A percentile compares a stretch with the other conserved stretches of the same genome.
These are phyloP conservation scores for Sinella curviseta DNA, from an alignment of 1,140 invertebrate genomes.

Conservation along the genomic window DNA sequence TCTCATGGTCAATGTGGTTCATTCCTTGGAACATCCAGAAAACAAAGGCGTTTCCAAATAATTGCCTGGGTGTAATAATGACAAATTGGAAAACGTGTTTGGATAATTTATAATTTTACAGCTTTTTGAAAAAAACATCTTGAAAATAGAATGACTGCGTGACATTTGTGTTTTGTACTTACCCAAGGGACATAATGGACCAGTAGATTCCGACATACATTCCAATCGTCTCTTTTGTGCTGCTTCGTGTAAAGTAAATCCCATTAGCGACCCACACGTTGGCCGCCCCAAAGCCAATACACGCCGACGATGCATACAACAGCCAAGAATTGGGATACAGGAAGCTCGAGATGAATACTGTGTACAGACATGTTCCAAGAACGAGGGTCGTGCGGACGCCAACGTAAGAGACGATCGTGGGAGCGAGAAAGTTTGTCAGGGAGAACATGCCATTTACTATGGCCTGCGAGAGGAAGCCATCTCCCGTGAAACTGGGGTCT, in stretches of 20 bases:
- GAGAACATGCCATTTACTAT: slow-evolving; percentile 87
- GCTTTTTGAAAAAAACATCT: not conserved
- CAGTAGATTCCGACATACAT: slow-evolving; percentile 93
- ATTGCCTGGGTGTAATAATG: slow-evolving; percentile 64
- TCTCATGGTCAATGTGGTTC: slow-evolving; percentile 64
- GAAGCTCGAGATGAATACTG: slow-evolving; percentile 75
- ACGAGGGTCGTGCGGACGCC: slow-evolving; percentile 83
- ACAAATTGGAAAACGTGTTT: not conserved
- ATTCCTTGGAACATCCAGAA: slow-evolving; percentile 83
- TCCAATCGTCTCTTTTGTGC: slow-evolving; percentile 79
- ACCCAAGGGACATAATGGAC: slow-evolving; percentile 89
- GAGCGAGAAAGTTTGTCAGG: slow-evolving; percentile 86
- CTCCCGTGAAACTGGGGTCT: slow-evolving; percentile 71
- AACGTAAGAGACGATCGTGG: slow-evolving; percentile 77
- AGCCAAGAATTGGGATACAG: slow-evolving; percentile 77
- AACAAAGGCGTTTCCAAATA: slow-evolving; percentile 91
- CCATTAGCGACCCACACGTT: slow-evolving; percentile 76
- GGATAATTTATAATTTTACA: not conserved
- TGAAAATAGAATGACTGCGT: no score
- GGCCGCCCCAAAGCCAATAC: slow-evolving; percentile 87
- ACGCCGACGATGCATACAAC: slow-evolving; percentile 78
- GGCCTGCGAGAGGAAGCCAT: slow-evolving; percentile 82
- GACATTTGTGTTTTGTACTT: slow-evolving; percentile 47
- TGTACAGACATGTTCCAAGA: slow-evolving; percentile 72
- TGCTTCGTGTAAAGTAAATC: slow-evolving; percentile 88